Conservation (phyloP, 2,113 vertebrate species). For the Cephalopholis sonnerati region DNA sequence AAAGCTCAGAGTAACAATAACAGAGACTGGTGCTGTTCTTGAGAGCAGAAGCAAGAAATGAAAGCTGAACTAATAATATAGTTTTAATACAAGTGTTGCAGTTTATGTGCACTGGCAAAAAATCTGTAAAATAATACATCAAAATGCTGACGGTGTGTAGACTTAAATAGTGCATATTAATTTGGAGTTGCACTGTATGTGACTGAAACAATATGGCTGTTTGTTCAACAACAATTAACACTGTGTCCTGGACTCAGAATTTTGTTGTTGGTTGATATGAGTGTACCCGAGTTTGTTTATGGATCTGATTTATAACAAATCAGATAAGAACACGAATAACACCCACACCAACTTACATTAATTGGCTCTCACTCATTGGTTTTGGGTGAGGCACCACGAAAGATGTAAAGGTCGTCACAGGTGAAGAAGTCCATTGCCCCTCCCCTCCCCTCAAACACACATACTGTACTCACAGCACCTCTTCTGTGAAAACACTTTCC, state of each 20-base stretch:
- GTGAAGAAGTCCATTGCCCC: constrained; percentile 3
- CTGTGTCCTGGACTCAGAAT: neutral
- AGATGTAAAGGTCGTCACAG: neutral
- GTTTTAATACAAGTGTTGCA: neutral
- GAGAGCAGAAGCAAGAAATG: neutral
- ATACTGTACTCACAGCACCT: constrained; percentile 14
- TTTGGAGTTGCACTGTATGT: too few species aligned
- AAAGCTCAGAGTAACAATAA: neutral
- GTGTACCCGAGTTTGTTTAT: neutral
- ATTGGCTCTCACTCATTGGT: neutral
- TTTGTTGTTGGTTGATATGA: neutral
- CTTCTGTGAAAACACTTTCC: neutral
- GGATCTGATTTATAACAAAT: neutral
- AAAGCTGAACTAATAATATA: neutral
- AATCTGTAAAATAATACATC: neutral
- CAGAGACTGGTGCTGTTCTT: neutral
- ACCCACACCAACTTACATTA: neutral
- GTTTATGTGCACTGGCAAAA: neutral
- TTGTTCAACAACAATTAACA: neutral
- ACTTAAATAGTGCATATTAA: too few species aligned
- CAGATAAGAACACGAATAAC: neutral
- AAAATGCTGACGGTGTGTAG: neutral
- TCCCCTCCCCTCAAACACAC: constrained; percentile 21
- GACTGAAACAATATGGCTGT: too few species aligned
- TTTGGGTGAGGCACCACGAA: neutral